Evolutionary conservation across 2,797 vertebrate species (phyloP).

Genomic region (Linurgus olivaceus): DNA sequence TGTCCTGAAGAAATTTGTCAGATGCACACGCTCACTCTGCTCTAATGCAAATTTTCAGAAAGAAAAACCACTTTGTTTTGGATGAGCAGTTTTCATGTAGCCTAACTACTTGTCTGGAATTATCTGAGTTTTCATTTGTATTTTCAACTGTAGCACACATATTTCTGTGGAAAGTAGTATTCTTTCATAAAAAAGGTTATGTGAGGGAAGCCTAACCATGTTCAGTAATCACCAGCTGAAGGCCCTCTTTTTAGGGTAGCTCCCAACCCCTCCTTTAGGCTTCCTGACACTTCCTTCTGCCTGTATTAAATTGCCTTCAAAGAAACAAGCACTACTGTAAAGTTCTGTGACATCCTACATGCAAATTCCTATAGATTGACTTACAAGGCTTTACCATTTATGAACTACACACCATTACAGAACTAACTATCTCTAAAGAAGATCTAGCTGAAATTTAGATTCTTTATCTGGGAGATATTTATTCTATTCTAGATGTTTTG

Average conservation of each 20-base stretch:
- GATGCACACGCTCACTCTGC: background rate
- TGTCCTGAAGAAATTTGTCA: background rate
- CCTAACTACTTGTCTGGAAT: background rate
- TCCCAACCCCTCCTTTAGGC: background rate
- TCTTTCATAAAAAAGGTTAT: background rate
- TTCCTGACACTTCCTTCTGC: background rate
- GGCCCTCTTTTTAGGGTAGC: background rate
- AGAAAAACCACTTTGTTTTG: background rate
- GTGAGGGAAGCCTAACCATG: background rate
- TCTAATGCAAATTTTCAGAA: background rate
- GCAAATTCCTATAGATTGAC: background rate
- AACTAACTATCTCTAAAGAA: background rate
- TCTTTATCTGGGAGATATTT: background rate
- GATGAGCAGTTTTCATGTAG: background rate
- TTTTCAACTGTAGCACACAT: background rate
- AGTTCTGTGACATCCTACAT: background rate
- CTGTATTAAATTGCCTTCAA: background rate
- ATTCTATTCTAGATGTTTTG: background rate
- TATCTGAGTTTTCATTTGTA: background rate
- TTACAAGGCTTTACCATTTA: background rate
- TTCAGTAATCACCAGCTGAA: background rate
- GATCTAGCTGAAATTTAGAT: background rate
- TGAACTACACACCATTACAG: background rate
- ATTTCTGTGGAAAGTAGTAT: background rate
- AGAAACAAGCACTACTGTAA: background rate